Base-by-base conservation (phyloP, 2,113 vertebrate species). In the Meleagris gallopavo region DNA sequence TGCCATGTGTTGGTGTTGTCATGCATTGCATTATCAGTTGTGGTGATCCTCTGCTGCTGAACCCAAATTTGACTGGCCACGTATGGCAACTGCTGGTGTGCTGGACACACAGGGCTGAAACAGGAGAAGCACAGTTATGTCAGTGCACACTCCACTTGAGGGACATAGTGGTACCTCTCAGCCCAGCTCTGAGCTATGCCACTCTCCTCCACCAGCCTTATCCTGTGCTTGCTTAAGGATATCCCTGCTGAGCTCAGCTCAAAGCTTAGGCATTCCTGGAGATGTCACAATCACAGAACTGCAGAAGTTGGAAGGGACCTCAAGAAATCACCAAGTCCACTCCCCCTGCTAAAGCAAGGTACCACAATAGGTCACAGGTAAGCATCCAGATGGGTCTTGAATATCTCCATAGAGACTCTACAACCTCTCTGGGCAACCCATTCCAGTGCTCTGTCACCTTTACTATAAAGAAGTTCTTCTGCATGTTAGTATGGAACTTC, bases 101-200 rank as follows among this genome's bases (percentile, higher is more conserved):
- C 69, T 52, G 43, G 58, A 45, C 25, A 30, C 48, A 18, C 30
- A 21, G 22, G 46, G 34, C 62, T 61, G 48, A 52, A 85, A 57
- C 3, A 69, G 52, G 20, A 69, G 43, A 40, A 69, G 61, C 25
- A 9, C 17, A 16, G 48, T n/a, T 20, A 52, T 57, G 48, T 36
- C 45, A 30, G 24, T 6, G 48, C n/a, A 61, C 1, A 0, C 22
- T 1, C 0, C 22, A 36, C 60, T 69, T 57, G 66, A 48, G 48
- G 0, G 0, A 17, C 61, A 61, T 14, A 12, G 14, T 27, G 61
- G 58, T 29, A 34, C 40, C 45, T 75, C 55, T 87, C 43, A 52
- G 62, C 58, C 11, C 2, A 1, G 29, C 18, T 52, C n/a, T 46
- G 43, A 65, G 11, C 30, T 66, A 1, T n/a, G 5, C 15, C 7